These are phyloP conservation scores for Leuctra nigra DNA, from an alignment of 2,888 invertebrate species.

Conservation along the genomic window DNA sequence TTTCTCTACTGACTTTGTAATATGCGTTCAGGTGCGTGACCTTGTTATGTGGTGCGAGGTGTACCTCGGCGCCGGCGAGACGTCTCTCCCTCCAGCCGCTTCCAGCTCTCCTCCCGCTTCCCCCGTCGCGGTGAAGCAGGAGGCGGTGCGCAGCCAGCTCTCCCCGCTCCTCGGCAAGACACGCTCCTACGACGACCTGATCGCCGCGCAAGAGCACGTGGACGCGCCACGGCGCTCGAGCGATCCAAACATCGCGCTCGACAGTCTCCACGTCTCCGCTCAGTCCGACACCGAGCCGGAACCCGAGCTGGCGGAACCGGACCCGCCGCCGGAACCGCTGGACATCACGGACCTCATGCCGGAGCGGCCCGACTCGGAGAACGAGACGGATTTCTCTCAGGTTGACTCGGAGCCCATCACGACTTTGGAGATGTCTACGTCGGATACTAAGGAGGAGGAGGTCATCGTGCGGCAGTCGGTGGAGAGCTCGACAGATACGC, in stretches of 20 bases:
- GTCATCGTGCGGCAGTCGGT: no score
- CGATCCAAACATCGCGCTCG: slow-evolving; percentile 75
- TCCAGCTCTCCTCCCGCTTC: slow-evolving; percentile 1
- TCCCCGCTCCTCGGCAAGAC: slow-evolving; percentile 50
- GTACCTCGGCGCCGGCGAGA: slow-evolving; percentile 57
- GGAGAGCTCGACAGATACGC: slow-evolving; percentile 50
- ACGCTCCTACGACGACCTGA: slow-evolving; percentile 80
- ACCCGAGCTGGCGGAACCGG: no score
- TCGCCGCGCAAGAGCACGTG: slow-evolving; percentile 56
- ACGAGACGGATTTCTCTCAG: slow-evolving; percentile 32
- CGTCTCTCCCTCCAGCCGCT: slow-evolving; percentile 29
- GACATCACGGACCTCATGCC: no score
- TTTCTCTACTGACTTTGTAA: no score
- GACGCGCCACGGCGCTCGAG: slow-evolving; percentile 64
- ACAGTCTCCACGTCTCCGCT: slow-evolving; percentile 35
- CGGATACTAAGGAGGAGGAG: no score
- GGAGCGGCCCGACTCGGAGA: no score
- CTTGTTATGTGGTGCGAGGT: slow-evolving; percentile 80
- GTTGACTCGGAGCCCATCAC: slow-evolving; percentile 31
- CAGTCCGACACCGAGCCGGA: slow-evolving; percentile 31
- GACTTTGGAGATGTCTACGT: no score
- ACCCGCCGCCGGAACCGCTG: no score
- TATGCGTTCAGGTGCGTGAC: slow-evolving; percentile 77
- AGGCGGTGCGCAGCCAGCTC: slow-evolving; percentile 30
- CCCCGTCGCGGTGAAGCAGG: slow-evolving; percentile 35